Evolutionary conservation across 2,888 invertebrate genomes (phyloP), one percentile per base, ranked within the genome.

Genomic region (Gerris lacustris): DNA sequence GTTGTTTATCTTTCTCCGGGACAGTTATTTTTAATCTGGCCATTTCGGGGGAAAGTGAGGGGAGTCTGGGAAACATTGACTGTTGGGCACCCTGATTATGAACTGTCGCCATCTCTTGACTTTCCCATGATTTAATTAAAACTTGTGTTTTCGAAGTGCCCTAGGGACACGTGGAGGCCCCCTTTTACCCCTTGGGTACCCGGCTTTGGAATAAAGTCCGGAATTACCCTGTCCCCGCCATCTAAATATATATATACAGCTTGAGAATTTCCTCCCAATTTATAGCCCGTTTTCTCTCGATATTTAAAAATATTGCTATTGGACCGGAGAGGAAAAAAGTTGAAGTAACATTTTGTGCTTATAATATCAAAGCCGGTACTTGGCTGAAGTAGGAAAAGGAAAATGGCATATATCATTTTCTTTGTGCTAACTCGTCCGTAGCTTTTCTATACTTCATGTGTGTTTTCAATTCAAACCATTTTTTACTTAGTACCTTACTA

Each of bases 71-170:
- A 15, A 55, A 55, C 31, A 31, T 31, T 9, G 55, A 55, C 9
- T 15, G 15, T 9, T 15, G 11, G 9, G 55, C 55, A 11, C 11
- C 11, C 55, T 55, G 55, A 55, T 55, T 55, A 55, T 55, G 55
- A 55, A 55, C 55, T 15, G 55, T 55, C 55, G 55, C 9, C 55
- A 55, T 55, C 55, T 55, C 55, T 55, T 55, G 55, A 55, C 55
- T 55, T 55, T 55, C 55, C 55, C 55, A 55, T 55, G 55, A 55
- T 55, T 55, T 55, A 55, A 55, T 55, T 55, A 55, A 55, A 55
- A 55, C 55, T 55, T 55, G 55, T 55, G 55, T 55, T 55, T 55
- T 55, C 55, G 55, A 55, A 55, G 55, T 55, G 55, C 55, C 55
- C 55, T 15, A 15, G 55, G 55, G 55, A 55, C 15, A 55, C 55